These are phyloP conservation scores for Dryas iulia DNA, from an alignment of 1,140 invertebrate genomes.

Conservation along the genomic window DNA sequence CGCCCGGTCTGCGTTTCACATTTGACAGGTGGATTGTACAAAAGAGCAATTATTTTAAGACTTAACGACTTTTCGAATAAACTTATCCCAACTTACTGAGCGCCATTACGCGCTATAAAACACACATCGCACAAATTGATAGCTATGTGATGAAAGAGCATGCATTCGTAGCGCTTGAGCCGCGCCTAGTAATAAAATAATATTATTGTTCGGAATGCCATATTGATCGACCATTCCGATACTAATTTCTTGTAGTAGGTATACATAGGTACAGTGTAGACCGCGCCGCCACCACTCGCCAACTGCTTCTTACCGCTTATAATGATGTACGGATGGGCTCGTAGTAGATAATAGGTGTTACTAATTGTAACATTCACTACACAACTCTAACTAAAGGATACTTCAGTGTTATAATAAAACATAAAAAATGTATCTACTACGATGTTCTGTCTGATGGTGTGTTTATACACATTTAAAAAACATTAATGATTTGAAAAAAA, in stretches of 20 bases:
- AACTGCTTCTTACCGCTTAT: too few species aligned
- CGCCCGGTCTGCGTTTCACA: constrained; percentile 11
- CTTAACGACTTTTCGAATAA: constrained; percentile 16
- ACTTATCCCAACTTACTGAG: background rate
- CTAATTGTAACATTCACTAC: too few species aligned
- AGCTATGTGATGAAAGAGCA: background rate
- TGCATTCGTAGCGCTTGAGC: background rate
- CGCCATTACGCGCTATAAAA: background rate
- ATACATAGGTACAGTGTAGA: background rate
- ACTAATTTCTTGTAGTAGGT: constrained; percentile 9
- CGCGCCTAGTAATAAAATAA: constrained; percentile 17
- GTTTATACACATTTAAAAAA: too few species aligned
- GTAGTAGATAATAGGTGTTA: too few species aligned
- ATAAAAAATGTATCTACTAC: too few species aligned
- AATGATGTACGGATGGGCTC: too few species aligned
- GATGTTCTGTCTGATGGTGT: too few species aligned
- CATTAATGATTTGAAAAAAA: too few species aligned
- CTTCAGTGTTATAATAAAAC: too few species aligned
- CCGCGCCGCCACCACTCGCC: background rate
- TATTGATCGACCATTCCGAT: constrained; percentile 17
- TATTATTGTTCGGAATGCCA: constrained; percentile 14
- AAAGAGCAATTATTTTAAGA: constrained; percentile 13
- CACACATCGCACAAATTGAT: constrained; percentile 5
- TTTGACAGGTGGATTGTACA: constrained; percentile 20
- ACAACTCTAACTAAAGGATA: too few species aligned